Evolutionary conservation across 2,113 vertebrate species (phyloP), one percentile per base, ranked within the genome.

Genomic region (Ophthalmotilapia sp.): DNA sequence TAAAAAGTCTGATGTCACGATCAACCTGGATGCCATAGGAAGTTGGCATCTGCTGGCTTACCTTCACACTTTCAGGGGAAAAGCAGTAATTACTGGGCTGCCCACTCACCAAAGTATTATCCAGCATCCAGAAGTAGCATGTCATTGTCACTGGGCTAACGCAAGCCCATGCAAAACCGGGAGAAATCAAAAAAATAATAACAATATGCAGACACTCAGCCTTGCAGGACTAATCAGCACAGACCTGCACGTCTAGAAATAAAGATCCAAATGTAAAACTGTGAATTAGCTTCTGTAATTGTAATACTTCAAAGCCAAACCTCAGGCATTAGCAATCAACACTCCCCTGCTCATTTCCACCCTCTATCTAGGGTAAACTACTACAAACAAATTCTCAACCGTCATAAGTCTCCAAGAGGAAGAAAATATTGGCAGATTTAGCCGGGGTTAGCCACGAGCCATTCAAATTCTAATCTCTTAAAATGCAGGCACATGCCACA

Each of bases 401-500:
- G 9, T 55, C 49, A 38, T 23, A n/a, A 40, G 7, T 79, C 60
- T 51, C 26, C 26, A 70, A 60, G 19, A 73, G 6, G 58, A 49
- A 80, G 19, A 83, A 36, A 68, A 82, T 38, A 84, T 47, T 54
- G 65, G 42, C 15, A 33, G 81, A 70, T 84, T 77, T 31, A 49
- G 26, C 36, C 10, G 9, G 82, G 56, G 79, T 51, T 85, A 53
- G 15, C n/a, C 38, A 49, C 55, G 9, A 83, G 23, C 38, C 55
- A 68, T 83, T 88, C 29, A 87, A 83, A 89, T 75, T 70, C 38
- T 80, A 79, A 65, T 42, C 84, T 70, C 54, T 73, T 70, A 62
- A 86, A 86, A 85, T 82, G 73, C 87, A 90, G 53, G 40, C 21
- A 55, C 47, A 83, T 77, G 82, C 83, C 56, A 82, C 54, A 60